A percentile compares a stretch with the other conserved stretches of the same genome.
Evolutionary conservation across 2,797 vertebrate species (phyloP).

Genomic region (Kryptolebias ocellatus): DNA sequence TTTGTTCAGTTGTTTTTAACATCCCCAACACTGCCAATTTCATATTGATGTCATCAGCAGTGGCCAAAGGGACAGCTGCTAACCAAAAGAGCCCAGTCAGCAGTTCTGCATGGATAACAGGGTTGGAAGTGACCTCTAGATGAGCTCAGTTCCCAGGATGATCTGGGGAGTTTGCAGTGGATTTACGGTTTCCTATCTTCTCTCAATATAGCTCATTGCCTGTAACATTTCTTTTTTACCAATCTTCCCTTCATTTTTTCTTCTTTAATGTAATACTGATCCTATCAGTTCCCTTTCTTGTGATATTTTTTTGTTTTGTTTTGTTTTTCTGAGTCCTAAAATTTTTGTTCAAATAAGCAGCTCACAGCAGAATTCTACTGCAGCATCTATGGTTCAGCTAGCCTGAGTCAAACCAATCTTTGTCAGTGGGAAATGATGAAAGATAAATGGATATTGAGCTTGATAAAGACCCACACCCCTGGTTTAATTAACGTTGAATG

Average conservation of each 20-base stretch:
- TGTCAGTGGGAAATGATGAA: conserved; percentile 32
- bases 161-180: conserved; percentile 37
- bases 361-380: conserved; percentile 23
- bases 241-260: neutral
- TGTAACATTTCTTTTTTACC: conserved; percentile 14
- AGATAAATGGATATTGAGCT: conserved; percentile 58
- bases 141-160: conserved; percentile 35
- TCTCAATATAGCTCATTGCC: conserved; percentile 29
- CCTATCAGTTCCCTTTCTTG: conserved; percentile 5
- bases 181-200: conserved; percentile 40
- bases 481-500: conserved; percentile 56
- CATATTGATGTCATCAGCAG: conserved; percentile 31
- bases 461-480: conserved; percentile 48
- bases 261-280: conserved; percentile 2
- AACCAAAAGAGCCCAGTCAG: conserved; percentile 48
- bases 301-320: neutral
- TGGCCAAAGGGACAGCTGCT: conserved; percentile 44
- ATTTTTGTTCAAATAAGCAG: conserved; percentile 36
- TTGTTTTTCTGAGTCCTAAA: neutral
- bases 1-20: conserved; percentile 25
- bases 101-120: conserved; percentile 49
- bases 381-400: conserved; percentile 7
- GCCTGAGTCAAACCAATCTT: conserved; percentile 26
- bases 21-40: conserved; percentile 28
- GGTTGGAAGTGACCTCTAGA: conserved; percentile 43